Evolutionary conservation across 2,797 vertebrate species (phyloP), one percentile per base, ranked within the genome.

Genomic region (Malurus splendens): DNA sequence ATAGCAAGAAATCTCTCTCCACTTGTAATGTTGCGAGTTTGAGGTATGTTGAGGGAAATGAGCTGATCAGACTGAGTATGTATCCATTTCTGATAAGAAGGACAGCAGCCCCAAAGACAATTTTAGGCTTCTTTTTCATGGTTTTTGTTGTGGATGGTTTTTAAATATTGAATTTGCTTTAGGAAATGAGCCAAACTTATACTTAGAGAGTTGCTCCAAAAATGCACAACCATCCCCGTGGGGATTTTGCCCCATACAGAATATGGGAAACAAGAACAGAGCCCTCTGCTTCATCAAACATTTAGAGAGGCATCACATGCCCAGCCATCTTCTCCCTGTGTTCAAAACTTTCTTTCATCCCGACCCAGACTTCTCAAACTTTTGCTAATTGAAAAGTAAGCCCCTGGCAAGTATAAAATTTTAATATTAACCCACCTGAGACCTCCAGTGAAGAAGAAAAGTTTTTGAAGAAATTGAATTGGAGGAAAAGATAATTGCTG

Each of bases 361-460:
- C 51, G 73, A 67, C 25, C 27, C 11, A 64, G 36, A 51, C 64
- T 92, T 79, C 79, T 76, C 71, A 61, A 61, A 84, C 39, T 70
- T 56, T 4, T 55, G 55, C 51, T 93, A 95, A 93, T 90, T 93
- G 89, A 89, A 90, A 90, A 94, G 71, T 88, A 86, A 86, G 93
- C 95, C 92, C 36, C 60, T 77, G 89, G 95, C 95, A 92, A 94
- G 42, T 82, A 90, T 95, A 54, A 94, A 93, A 94, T 71, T 89
- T 95, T 95, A 93, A 95, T 92, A 86, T 54, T 75, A 84, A 90
- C 67, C 80, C 80, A 65, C 68, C 44, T 74, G 94, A 92, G 90
- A 84, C 19, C 0, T 51, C 52, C 52, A 86, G 30, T 30, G 42
- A 91, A 81, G 38, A 64, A 76, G 39, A 57, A 70, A 74, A 86